These are phyloP conservation scores for Crotalus helleri DNA, from an alignment of 2,113 vertebrate species.

Conservation along the genomic window DNA sequence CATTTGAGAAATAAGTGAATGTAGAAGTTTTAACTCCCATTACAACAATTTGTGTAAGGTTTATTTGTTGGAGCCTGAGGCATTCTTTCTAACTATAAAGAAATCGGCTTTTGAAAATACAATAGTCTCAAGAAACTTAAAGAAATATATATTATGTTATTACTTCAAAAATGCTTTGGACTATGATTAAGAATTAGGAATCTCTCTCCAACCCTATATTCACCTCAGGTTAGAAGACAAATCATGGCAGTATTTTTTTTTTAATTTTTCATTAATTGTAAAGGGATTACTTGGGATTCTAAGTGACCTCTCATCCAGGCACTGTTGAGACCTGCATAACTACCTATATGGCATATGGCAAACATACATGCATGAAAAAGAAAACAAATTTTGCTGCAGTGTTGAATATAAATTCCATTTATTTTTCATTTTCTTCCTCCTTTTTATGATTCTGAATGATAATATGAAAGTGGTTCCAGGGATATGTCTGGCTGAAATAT, in stretches of 20 bases:
- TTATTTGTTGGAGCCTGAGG: conserved; percentile 25
- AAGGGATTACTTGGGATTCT: not conserved
- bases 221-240: not conserved
- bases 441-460: not conserved
- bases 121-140: conserved; percentile 1
- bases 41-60: conserved; percentile 27
- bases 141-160: not conserved
- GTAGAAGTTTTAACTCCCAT: conserved; percentile 7
- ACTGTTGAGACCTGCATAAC: not conserved
- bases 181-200: not conserved
- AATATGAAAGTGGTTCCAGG: not conserved
- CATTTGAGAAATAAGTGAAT: not conserved
- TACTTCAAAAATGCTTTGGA: not conserved
- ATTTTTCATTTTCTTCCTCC: not conserved
- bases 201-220: not conserved
- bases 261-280: not conserved
- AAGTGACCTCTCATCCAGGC: not conserved
- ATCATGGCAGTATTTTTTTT: not conserved
- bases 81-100: conserved; percentile 9
- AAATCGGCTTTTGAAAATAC: not conserved
- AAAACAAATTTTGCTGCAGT: not conserved
- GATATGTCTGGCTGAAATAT: not conserved
- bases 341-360: not conserved
- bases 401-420: not conserved
- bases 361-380: conserved; percentile 2